Evolutionary conservation across 2,797 vertebrate genomes (phyloP), one percentile per base, ranked within the genome.

Genomic region (Alca torda): DNA sequence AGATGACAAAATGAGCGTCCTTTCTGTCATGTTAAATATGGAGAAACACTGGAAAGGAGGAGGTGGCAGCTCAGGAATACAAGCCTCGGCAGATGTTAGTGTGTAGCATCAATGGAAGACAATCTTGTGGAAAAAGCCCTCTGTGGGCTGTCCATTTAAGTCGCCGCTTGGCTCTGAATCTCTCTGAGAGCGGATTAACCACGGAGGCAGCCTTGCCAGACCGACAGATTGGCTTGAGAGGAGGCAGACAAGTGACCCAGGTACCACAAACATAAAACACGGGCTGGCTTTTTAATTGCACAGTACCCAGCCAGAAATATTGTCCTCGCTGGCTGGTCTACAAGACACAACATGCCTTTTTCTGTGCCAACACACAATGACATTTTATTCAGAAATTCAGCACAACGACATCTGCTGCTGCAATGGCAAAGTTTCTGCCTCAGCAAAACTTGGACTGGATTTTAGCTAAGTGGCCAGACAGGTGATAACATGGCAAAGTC

Each of bases 211-310:
- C 64, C 21, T 56, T 92, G 91, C 96, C 96, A 96, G 74, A 20
- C 56, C 0, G 3, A 80, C 95, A 96, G 95, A 94, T 89, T 28
- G 65, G 59, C 78, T 54, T 31, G 41, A 92, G 87, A 75, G 89
- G 67, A 96, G 89, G 75, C 89, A 96, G 95, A 94, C 80, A 92
- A 73, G 75, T 13, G 14, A 76, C 90, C 56, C 81, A 89, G 91
- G 93, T 26, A 96, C 9, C 48, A 56, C 0, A 8, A 87, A 80
- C 77, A 90, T 51, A 67, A 90, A 86, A 60, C 77, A 90, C 0
- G 14, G 76, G 18, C 73, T 64, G 41, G 69, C 46, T 80, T 91
- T 91, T 73, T 79, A 64, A 81, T 76, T 18, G 3, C 63, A 56
- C 33, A 41, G 61, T 10, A 74, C n/a, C 48, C 78, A 82, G 89